Base-by-base conservation (phyloP, 2,113 vertebrate species). In the Glareola pratincola region DNA sequence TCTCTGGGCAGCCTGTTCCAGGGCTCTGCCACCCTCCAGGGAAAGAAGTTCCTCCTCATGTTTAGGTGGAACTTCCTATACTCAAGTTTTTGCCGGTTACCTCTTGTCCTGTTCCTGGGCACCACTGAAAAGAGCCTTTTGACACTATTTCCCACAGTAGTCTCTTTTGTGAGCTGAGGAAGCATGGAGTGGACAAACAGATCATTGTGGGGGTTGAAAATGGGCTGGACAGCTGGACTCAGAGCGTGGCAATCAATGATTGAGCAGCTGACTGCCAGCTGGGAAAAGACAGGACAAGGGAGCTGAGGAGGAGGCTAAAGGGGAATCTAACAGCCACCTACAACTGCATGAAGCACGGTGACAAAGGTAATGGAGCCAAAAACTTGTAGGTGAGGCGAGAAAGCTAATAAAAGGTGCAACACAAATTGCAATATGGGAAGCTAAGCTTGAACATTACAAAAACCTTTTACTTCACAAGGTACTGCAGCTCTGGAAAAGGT, bases 141-240 rank as follows among this genome's bases (percentile, higher is more conserved):
- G 68, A n/a, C 50, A 26, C 19, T 22, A 0, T 81, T 93, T 75
- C 69, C 54, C 64, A 13, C 1, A 0, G 27, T 1, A 30, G 30
- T 37, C 47, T 76, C 62, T 85, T 85, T 24, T 45, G 29, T 39
- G 81, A 75, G 12, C n/a, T 67, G 50, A 91, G 60, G 80, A 71
- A 68, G 15, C 10, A 16, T 3, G 14, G 56, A 36, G 27, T 82
- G 90, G 85, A 85, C 69, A 97, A 88, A 57, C 1, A 26, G 77
- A 75, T 43, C n/a, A 54, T 68, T 94, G 85, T 85, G 10, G 10
- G 73, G 81, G 34, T 60, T 85, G 32, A 22, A 81, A 84, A 74
- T 2, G 14, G 77, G 39, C 81, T 79, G 88, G 88, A 75, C 85
- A 97, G 95, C 73, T 92, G 95, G 85, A 90, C 82, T 51, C 48